phyloP scores from a whole-genome alignment of 1,140 invertebrate species.

The Melanaphis sacchari region DNA sequence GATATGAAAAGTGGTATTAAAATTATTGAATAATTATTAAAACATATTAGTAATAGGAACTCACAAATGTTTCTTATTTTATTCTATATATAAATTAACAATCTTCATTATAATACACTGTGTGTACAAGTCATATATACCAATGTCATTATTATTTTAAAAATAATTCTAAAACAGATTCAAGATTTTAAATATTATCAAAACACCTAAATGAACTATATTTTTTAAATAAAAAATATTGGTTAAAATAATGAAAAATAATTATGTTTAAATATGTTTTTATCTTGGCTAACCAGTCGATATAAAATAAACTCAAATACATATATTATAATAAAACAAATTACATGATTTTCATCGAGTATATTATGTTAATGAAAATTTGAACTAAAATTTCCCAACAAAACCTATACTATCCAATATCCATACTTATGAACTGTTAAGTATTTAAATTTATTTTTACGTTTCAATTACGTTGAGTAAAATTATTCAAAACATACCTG shows the following conservation, averaged over 20 bases:
- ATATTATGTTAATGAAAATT: not conserved
- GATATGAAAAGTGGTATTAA: not conserved
- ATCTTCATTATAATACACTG: not conserved
- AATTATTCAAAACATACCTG: not conserved
- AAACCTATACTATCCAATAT: not conserved
- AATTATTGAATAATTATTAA: not conserved
- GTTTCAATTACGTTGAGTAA: not conserved
- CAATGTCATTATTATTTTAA: not conserved
- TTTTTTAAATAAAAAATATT: not conserved
- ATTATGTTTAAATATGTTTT: not conserved
- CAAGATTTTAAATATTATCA: not conserved
- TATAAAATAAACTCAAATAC: not conserved
- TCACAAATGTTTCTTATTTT: not conserved
- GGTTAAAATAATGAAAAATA: not conserved
- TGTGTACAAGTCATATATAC: not conserved
- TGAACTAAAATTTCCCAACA: not conserved
- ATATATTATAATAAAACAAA: not conserved
- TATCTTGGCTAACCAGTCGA: not conserved
- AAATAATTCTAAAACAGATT: not conserved
- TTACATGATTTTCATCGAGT: not conserved
- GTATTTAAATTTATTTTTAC: too few species aligned
- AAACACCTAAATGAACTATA: not conserved
- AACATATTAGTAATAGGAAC: not conserved
- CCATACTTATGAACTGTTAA: too few species aligned
- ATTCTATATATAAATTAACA: not conserved